phyloP scores from a whole-genome alignment of 2,113 vertebrate genomes.

The Syngnathus typhle region DNA sequence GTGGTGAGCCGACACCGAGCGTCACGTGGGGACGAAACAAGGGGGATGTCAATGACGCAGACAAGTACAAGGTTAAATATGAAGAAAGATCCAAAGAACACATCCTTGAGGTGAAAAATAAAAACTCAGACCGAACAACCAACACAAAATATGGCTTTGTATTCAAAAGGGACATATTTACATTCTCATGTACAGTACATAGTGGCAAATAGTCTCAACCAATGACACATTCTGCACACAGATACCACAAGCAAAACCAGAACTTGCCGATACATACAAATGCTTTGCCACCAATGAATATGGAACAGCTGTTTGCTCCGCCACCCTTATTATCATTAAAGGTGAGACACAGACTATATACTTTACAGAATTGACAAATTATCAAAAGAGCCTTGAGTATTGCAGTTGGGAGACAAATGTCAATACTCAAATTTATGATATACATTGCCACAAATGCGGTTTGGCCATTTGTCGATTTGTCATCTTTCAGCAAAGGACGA shows the following conservation, averaged over 20 bases:
- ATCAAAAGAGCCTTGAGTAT: background rate
- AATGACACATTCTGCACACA: constrained; percentile 35
- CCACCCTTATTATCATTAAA: constrained; percentile 74
- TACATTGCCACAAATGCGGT: background rate
- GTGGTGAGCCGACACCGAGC: constrained; percentile 73
- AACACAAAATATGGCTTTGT: background rate
- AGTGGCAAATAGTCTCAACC: background rate
- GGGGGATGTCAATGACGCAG: constrained; percentile 61
- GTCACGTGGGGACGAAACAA: constrained; percentile 74
- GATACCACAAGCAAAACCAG: constrained; percentile 66
- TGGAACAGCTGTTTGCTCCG: constrained; percentile 74
- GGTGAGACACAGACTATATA: constrained; percentile 59
- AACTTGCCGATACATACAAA: constrained; percentile 77
- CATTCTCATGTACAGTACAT: background rate
- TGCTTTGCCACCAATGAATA: constrained; percentile 78
- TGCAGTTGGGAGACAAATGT: background rate
- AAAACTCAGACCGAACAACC: background rate
- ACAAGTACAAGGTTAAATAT: constrained; percentile 71
- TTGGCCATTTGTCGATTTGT: background rate
- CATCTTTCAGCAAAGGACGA: constrained; percentile 27
- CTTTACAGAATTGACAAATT: background rate
- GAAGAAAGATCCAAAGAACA: constrained; percentile 63
- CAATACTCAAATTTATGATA: background rate
- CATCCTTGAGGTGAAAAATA: constrained; percentile 72
- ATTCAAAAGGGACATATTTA: background rate